phyloP scores from a whole-genome alignment of 2,888 invertebrate genomes.

The Drosophila differens region DNA sequence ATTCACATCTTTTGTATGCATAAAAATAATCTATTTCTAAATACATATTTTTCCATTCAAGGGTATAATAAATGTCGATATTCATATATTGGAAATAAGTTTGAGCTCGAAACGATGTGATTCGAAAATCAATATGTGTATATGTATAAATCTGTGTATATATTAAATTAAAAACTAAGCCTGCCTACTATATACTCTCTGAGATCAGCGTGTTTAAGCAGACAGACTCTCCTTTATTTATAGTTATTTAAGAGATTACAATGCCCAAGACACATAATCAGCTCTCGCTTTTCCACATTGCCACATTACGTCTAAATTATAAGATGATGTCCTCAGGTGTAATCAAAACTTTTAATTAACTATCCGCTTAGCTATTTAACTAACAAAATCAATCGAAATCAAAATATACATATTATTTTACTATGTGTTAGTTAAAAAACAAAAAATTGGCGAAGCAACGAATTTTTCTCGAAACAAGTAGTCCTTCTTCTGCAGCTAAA shows the following conservation, averaged over 20 bases:
- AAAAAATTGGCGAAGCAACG: not conserved
- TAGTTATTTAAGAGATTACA: not conserved
- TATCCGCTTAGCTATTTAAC: not conserved
- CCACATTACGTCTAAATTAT: not conserved
- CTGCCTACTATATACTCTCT: no score
- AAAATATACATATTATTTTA: not conserved
- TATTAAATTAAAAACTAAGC: not conserved
- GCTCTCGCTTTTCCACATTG: not conserved
- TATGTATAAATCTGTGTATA: not conserved
- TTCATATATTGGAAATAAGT: not conserved
- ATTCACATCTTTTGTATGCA: not conserved
- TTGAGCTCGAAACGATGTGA: not conserved
- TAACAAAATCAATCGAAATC: not conserved
- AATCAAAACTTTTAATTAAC: not conserved
- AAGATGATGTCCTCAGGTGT: not conserved
- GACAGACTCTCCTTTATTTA: no score
- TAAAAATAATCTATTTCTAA: not conserved
- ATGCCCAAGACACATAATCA: not conserved
- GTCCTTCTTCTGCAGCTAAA: not conserved
- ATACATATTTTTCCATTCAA: not conserved
- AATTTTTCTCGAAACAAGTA: not conserved
- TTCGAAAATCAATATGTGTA: not conserved
- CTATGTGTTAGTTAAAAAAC: not conserved
- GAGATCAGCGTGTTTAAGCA: not conserved
- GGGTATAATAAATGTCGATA: no score